These are phyloP conservation scores for Drepana arcuata DNA, from an alignment of 1,140 invertebrate species.

Conservation along the genomic window DNA sequence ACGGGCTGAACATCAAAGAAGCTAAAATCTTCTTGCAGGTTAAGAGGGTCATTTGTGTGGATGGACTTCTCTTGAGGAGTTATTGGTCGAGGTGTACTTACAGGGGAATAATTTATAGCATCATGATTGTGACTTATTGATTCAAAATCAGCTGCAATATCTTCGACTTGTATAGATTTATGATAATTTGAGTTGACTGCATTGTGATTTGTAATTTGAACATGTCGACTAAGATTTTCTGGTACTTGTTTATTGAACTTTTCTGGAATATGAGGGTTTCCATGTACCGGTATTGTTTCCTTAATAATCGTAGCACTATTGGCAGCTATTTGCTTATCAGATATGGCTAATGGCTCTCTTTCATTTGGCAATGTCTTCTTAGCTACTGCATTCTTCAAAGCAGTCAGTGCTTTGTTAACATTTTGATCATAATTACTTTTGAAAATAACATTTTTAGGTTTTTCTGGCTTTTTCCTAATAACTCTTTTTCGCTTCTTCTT, in stretches of 20 bases:
- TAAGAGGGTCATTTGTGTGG: conserved; percentile 33
- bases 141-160: conserved; percentile 48
- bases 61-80: not conserved
- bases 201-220: too few species aligned
- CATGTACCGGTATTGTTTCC: too few species aligned
- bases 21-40: conserved; percentile 45
- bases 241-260: too few species aligned
- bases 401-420: conserved; percentile 39
- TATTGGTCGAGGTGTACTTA: conserved; percentile 28
- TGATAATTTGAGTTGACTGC: conserved; percentile 20
- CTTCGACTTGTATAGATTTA: conserved; percentile 45
- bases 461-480: conserved; percentile 20
- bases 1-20: conserved; percentile 57
- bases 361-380: too few species aligned
- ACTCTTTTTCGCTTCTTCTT: conserved; percentile 48
- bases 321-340: too few species aligned
- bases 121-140: conserved; percentile 19
- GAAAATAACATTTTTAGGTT: conserved; percentile 24
- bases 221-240: too few species aligned
- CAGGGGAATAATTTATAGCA: conserved; percentile 52
- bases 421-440: conserved; percentile 54
- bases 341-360: too few species aligned
- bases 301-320: too few species aligned
- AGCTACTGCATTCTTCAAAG: conserved; percentile 28
- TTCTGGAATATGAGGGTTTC: too few species aligned